phyloP scores from a whole-genome alignment of 2,888 invertebrate genomes.

The Idaea biselata region DNA sequence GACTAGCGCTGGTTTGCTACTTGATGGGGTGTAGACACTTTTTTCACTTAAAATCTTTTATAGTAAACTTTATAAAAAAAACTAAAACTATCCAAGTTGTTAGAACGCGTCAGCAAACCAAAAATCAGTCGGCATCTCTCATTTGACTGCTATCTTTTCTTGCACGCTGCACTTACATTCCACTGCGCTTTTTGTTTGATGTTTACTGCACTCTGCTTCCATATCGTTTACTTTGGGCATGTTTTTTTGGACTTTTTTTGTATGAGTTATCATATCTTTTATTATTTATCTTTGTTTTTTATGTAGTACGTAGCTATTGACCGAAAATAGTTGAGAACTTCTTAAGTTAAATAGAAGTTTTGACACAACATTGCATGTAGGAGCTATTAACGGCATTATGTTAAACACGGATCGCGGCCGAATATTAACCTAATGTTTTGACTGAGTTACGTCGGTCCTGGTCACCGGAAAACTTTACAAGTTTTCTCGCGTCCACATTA shows the following conservation, averaged over 20 bases:
- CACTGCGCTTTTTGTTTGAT: conserved; percentile 40
- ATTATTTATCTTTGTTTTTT: background rate
- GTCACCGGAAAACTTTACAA: too few species aligned
- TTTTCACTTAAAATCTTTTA: too few species aligned
- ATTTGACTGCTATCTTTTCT: conserved; percentile 67
- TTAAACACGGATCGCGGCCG: too few species aligned
- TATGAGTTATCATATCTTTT: background rate
- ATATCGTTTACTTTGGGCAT: background rate
- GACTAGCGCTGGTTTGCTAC: too few species aligned
- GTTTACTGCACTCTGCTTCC: conserved; percentile 25
- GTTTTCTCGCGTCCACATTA: too few species aligned
- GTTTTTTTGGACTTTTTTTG: background rate
- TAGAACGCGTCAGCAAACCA: conserved; percentile 38
- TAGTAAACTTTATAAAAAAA: background rate
- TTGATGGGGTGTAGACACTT: too few species aligned
- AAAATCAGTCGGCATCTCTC: conserved; percentile 74
- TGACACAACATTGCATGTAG: background rate
- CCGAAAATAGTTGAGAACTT: background rate
- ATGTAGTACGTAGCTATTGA: background rate
- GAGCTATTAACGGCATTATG: background rate
- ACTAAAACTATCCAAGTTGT: conserved; percentile 37
- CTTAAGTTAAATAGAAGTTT: background rate
- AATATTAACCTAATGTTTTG: too few species aligned
- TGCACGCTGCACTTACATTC: conserved; percentile 62
- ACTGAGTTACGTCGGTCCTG: too few species aligned